Evolutionary conservation across 1,140 invertebrate species (phyloP), one percentile per base, ranked within the genome.

Genomic region (Apis laboriosa): DNA sequence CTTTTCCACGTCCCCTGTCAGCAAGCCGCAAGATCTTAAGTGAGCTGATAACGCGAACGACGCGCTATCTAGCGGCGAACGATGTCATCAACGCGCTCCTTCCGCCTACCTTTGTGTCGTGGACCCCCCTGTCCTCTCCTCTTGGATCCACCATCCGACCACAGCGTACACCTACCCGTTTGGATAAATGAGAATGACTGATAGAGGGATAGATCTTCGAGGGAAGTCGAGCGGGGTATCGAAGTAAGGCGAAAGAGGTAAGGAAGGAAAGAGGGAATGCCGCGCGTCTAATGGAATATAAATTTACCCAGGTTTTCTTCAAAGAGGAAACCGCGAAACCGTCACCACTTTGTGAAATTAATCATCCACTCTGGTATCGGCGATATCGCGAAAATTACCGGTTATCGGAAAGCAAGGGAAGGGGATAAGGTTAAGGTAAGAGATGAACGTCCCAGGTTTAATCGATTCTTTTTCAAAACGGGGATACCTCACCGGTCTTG

Each of bases 11-110:
- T 34, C 53, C 51, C 51, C 58, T 55, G 34, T 34, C 72, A 64
- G 28, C 67, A 72, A 43, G 73, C 79, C 73, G 60, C 84, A 86
- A 88, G 88, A 89, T 88, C 85, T 89, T 89, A 84, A 89, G 88
- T 88, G 88, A 85, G 58, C 85, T 82, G 88, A 88, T 89, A 89
- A 83, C 84, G 72, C 77, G 55, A 84, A 83, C 84, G 71, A 70
- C 80, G 73, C 72, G 77, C 60, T 87, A 82, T 86, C 76, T 72
- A 15, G 15, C 28, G 2, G 28, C 1, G 21, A 17, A 58, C 24
- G 80, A 55, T 34, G 60, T 60, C 70, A 17, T 66, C 61, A 21
- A 64, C 61, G 43, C 28, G 61, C 61, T 34, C 53, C 51, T 66
- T 77, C 73, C 28, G 43, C 43, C 5, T 8, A 24, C 53, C 11